Percentiles rank a stretch among this genome's conserved stretches.
Evolutionary conservation across 2,113 vertebrate species (phyloP).

Genomic region (Capricornis sumatraensis): DNA sequence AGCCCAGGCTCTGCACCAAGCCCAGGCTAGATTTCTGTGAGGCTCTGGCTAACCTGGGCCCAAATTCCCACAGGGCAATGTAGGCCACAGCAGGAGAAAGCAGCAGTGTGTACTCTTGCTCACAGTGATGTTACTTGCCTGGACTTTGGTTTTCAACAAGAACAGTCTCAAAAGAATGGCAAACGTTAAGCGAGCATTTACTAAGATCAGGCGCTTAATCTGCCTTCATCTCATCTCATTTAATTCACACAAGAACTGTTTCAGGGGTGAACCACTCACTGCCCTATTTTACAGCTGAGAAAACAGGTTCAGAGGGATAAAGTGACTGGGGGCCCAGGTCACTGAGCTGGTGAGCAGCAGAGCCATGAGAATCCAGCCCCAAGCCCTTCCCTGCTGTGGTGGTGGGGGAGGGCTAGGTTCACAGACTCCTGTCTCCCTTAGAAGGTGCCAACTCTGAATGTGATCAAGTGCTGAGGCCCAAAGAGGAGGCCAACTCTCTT

Average conservation of each 20-base stretch:
- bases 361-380: not conserved
- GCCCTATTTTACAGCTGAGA: not conserved
- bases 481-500: not conserved
- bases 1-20: not conserved
- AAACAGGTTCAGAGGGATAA: not conserved
- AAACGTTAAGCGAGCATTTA: not conserved
- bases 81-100: not conserved
- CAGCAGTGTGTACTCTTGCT: not conserved
- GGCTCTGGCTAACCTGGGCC: not conserved
- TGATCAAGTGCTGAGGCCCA: not conserved
- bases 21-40: not conserved
- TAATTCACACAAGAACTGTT: not conserved
- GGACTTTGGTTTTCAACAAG: not conserved
- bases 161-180: not conserved
- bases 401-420: not conserved
- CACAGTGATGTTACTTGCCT: not conserved
- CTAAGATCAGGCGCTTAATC: not conserved
- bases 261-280: not conserved
- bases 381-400: not conserved
- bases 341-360: not conserved
- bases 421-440: not conserved
- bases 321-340: not conserved
- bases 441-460: not conserved
- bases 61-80: not conserved
- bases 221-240: not conserved